Evolutionary conservation across 2,113 vertebrate genomes (phyloP).

Genomic region (Blennius ocellaris): DNA sequence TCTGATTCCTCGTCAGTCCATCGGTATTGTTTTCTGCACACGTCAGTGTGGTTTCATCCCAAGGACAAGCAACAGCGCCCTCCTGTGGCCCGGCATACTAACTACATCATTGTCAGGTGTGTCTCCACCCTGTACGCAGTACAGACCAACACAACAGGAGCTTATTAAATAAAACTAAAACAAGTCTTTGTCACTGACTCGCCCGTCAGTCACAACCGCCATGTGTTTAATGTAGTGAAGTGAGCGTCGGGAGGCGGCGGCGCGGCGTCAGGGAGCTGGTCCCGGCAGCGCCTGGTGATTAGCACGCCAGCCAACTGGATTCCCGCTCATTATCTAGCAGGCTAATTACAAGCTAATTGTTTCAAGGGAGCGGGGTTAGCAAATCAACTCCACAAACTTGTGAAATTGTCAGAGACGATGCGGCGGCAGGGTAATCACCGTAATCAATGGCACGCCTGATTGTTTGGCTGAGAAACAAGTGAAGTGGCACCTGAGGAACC

Average conservation of each 20-base stretch:
- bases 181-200: no score
- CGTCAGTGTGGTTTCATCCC: no score
- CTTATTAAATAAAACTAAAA: no score
- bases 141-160: no score
- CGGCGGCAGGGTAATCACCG: conserved; percentile 22
- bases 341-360: conserved; percentile 62
- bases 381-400: conserved; percentile 42
- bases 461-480: conserved; percentile 18
- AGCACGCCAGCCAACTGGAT: conserved; percentile 50
- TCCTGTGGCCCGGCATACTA: no score
- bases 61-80: no score
- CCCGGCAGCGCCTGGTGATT: conserved; percentile 50
- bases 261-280: conserved; percentile 15
- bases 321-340: conserved; percentile 52
- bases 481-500: conserved; percentile 5
- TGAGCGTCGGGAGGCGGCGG: background rate
- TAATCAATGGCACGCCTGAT: conserved; percentile 23
- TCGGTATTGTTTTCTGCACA: no score
- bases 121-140: no score
- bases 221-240: no score
- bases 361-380: conserved; percentile 38
- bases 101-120: no score
- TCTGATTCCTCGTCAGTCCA: no score
- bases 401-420: conserved; percentile 51
- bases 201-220: no score